Evolutionary conservation across 2,797 vertebrate species (phyloP).

Genomic region (Oreortyx pictus): DNA sequence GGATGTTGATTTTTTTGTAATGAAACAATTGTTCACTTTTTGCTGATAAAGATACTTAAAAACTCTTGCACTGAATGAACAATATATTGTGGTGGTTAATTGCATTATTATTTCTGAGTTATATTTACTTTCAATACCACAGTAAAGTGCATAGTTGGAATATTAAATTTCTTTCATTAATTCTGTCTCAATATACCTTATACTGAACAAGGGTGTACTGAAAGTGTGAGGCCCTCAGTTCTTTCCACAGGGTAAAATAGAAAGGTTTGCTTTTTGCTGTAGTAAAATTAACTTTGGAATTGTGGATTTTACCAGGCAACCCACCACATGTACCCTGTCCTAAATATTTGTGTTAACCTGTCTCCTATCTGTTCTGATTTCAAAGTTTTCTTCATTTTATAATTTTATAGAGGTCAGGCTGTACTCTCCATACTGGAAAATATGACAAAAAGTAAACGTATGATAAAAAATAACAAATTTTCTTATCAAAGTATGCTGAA

Average conservation of each 20-base stretch:
- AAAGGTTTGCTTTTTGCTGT: background rate
- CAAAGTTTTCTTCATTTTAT: background rate
- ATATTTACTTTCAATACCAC: background rate
- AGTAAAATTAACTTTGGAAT: background rate
- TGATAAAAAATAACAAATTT: background rate
- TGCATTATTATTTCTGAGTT: background rate
- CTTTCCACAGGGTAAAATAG: background rate
- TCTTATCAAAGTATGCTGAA: background rate
- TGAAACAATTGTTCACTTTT: background rate
- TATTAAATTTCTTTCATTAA: background rate
- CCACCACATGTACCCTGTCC: rapidly evolving
- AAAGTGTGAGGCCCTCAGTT: background rate
- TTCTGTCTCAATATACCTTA: background rate
- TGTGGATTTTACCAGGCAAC: background rate
- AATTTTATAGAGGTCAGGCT: background rate
- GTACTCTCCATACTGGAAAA: rapidly evolving
- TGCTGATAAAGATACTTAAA: rapidly evolving
- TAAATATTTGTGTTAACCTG: background rate
- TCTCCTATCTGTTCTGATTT: background rate
- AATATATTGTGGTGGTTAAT: rapidly evolving
- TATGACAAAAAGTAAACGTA: background rate
- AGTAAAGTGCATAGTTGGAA: background rate
- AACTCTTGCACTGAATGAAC: background rate
- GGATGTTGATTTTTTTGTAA: background rate
- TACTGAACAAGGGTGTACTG: background rate